These are phyloP conservation scores for Crocuta crocuta DNA, from an alignment of 2,113 vertebrate genomes.

Conservation along the genomic window DNA sequence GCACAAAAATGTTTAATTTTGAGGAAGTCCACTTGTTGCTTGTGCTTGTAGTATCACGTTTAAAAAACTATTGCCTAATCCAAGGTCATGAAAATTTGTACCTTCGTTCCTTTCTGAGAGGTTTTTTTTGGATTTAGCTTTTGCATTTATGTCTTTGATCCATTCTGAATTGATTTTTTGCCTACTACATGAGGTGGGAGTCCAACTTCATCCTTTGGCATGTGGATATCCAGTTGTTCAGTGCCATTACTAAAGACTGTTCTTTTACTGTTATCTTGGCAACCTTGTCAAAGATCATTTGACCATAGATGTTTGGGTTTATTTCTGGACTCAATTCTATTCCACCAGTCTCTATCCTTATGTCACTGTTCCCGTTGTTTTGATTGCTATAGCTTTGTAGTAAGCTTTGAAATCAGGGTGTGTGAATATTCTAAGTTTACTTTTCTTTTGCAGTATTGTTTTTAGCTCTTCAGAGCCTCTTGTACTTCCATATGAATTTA, in stretches of 20 bases:
- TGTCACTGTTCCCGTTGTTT: neutral
- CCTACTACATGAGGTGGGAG: neutral
- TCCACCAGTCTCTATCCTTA: neutral
- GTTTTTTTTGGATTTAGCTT: neutral
- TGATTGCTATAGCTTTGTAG: neutral
- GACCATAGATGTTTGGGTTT: neutral
- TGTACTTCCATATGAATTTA: neutral
- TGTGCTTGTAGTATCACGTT: neutral
- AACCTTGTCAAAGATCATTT: neutral
- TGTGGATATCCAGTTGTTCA: neutral
- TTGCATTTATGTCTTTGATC: neutral
- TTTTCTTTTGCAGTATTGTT: slow-evolving; percentile 3
- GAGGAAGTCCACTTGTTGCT: neutral
- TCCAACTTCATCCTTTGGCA: neutral
- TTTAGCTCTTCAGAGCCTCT: neutral
- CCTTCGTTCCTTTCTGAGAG: neutral
- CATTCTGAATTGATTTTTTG: neutral
- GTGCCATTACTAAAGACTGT: neutral
- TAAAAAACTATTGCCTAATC: slow-evolving; percentile 10
- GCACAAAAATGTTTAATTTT: neutral
- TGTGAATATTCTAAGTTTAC: neutral
- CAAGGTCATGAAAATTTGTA: neutral
- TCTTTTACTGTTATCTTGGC: neutral
- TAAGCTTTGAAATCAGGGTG: neutral
- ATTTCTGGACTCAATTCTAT: neutral